Conservation (phyloP, 2,888 invertebrate genomes). For the Phania funesta region DNA sequence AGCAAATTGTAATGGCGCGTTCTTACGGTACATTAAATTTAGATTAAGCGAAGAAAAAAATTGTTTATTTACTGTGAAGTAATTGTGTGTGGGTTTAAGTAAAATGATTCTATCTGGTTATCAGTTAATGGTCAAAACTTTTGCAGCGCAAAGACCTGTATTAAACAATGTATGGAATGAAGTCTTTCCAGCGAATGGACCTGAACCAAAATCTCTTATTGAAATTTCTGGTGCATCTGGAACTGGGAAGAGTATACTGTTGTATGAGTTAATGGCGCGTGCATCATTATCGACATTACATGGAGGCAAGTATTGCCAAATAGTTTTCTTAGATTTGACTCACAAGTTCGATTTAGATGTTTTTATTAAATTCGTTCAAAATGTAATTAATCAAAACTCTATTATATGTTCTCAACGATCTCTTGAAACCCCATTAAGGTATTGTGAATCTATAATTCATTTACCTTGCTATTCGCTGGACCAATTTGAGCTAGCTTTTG, state of each 20-base stretch:
- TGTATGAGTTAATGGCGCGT: conserved; percentile 81
- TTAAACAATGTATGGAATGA: conserved; percentile 61
- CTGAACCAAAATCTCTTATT: conserved; percentile 78
- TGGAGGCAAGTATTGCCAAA: conserved; percentile 80
- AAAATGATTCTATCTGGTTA: conserved; percentile 56
- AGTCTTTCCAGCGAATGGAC: conserved; percentile 73
- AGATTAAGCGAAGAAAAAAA: no score
- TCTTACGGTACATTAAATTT: not conserved
- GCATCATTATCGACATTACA: conserved; percentile 79
- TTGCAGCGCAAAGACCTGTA: conserved; percentile 57
- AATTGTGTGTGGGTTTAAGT: not conserved
- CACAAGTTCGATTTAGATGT: conserved; percentile 79
- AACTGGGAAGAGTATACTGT: conserved; percentile 81
- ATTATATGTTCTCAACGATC: not conserved
- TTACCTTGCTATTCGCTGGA: conserved; percentile 70
- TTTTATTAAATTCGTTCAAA: not conserved
- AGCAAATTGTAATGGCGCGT: not conserved
- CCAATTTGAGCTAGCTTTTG: conserved; percentile 71
- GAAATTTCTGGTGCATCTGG: conserved; percentile 81
- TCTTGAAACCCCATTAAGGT: conserved; percentile 53
- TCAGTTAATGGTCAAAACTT: conserved; percentile 58
- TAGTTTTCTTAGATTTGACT: conserved; percentile 81
- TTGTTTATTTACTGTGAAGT: not conserved
- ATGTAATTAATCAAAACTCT: not conserved
- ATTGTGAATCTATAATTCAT: conserved; percentile 68